A percentile compares a stretch with the other conserved stretches of the same genome.
Evolutionary conservation across 2,113 vertebrate species (phyloP).

Genomic region (Sebastes schlegelii): DNA sequence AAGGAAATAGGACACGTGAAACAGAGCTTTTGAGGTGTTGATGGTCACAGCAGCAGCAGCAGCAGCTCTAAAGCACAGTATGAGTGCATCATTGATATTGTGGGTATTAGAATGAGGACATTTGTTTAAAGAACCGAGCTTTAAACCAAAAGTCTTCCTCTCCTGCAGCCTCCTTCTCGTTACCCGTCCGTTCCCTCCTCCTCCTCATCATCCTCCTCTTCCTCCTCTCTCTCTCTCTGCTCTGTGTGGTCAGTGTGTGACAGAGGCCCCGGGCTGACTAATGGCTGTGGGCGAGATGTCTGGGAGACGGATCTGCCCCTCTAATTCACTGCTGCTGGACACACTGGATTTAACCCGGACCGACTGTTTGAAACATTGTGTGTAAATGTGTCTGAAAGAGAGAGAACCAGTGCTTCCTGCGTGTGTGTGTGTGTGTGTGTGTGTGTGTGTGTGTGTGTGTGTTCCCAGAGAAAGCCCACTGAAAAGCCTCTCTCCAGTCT

Average conservation of each 20-base stretch:
- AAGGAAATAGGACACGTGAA: background rate
- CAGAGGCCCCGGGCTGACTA: slow-evolving; percentile 68
- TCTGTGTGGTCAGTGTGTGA: slow-evolving; percentile 71
- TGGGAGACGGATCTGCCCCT: slow-evolving; percentile 56
- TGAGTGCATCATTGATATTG: background rate
- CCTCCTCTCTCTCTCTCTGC: slow-evolving; percentile 33
- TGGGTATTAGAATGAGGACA: slow-evolving; percentile 12
- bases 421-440: slow-evolving; percentile 34
- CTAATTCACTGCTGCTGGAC: slow-evolving; percentile 70
- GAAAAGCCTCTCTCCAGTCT: slow-evolving; percentile 74
- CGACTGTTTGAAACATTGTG: slow-evolving; percentile 52
- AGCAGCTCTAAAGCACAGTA: background rate
- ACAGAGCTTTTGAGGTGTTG: background rate
- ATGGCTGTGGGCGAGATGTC: slow-evolving; percentile 73
- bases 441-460: slow-evolving; percentile 54
- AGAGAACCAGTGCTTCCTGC: slow-evolving; percentile 25
- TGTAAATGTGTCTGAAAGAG: slow-evolving; percentile 62
- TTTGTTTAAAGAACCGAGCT: slow-evolving; percentile 25
- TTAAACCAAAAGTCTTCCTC: slow-evolving; percentile 32
- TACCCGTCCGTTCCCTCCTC: slow-evolving; percentile 14
- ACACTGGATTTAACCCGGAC: slow-evolving; percentile 66
- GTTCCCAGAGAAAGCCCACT: slow-evolving; percentile 65
- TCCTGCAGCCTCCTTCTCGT: slow-evolving; percentile 34
- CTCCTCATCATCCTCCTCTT: slow-evolving; percentile 15
- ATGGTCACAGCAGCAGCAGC: background rate